These are phyloP conservation scores for Lepidurus couesii DNA, from an alignment of 1,140 invertebrate genomes.

Conservation along the genomic window DNA sequence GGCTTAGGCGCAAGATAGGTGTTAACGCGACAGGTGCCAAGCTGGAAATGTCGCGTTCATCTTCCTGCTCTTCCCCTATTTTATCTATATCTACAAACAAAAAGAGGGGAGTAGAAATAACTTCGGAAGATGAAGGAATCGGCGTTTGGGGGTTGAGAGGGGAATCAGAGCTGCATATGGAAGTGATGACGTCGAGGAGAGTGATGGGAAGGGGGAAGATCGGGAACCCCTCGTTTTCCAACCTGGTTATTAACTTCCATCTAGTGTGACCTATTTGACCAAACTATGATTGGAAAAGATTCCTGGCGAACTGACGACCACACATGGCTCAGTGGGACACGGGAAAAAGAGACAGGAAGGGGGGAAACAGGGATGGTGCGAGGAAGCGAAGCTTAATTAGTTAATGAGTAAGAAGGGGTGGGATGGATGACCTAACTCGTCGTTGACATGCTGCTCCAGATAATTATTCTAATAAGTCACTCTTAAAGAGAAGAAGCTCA, in stretches of 20 bases:
- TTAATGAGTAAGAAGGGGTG: background rate
- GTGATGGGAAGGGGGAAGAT: background rate
- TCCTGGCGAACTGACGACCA: background rate
- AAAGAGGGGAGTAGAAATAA: background rate
- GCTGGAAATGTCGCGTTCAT: no score
- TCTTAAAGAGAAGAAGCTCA: background rate
- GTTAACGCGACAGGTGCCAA: no score
- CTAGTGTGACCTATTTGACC: background rate
- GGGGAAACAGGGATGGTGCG: background rate
- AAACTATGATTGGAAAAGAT: background rate
- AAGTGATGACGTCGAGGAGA: slow-evolving; percentile 9
- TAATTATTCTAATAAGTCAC: background rate
- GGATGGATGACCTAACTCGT: background rate
- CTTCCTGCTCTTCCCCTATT: no score
- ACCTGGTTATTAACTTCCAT: background rate
- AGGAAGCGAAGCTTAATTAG: slow-evolving; percentile 12
- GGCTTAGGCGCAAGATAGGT: no score
- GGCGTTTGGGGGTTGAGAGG: background rate
- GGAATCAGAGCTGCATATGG: background rate
- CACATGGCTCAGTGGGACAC: background rate
- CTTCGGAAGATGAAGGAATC: background rate
- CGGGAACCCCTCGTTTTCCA: background rate
- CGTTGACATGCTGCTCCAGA: background rate
- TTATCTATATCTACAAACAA: no score
- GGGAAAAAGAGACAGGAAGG: background rate